Evolutionary conservation across 2,797 vertebrate species (phyloP).

Genomic region (Erethizon dorsatum): DNA sequence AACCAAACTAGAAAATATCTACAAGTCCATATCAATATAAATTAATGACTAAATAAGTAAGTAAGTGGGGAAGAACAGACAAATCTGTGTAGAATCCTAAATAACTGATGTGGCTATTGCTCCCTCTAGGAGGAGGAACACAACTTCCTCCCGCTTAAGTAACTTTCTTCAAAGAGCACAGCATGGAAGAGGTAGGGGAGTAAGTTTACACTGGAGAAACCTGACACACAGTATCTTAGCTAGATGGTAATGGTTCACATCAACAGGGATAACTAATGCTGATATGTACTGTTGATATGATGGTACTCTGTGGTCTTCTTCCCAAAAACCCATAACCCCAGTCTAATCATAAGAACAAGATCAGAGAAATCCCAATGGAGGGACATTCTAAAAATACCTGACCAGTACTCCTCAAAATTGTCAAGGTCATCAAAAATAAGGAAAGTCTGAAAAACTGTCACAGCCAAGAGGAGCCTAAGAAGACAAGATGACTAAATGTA

Average conservation of each 20-base stretch:
- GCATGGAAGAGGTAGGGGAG: background rate
- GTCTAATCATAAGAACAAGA: background rate
- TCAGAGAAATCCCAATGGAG: background rate
- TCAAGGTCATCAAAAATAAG: constrained; percentile 76
- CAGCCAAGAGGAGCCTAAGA: constrained; percentile 32
- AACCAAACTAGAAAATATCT: constrained; percentile 12
- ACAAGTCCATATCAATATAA: background rate
- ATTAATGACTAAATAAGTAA: background rate
- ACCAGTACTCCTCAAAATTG: constrained; percentile 75
- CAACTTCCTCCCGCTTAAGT: background rate
- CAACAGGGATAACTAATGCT: background rate
- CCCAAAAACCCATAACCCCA: background rate
- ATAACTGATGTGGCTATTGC: background rate
- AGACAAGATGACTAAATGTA: constrained; percentile 59
- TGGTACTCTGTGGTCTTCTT: constrained; percentile 50
- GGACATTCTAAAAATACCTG: constrained; percentile 72
- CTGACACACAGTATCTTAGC: background rate
- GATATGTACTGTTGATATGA: background rate
- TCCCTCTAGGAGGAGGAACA: background rate
- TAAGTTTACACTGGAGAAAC: constrained; percentile 2
- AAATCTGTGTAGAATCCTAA: constrained; percentile 16
- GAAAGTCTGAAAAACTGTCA: constrained; percentile 68
- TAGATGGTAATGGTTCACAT: background rate
- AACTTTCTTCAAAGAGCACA: constrained; percentile 11
- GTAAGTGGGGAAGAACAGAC: background rate